Evolutionary conservation across 53 echinoderm and acorn worm species (phyloP), one percentile per base, ranked within the genome.

Genomic region (Paelopatides confundens): DNA sequence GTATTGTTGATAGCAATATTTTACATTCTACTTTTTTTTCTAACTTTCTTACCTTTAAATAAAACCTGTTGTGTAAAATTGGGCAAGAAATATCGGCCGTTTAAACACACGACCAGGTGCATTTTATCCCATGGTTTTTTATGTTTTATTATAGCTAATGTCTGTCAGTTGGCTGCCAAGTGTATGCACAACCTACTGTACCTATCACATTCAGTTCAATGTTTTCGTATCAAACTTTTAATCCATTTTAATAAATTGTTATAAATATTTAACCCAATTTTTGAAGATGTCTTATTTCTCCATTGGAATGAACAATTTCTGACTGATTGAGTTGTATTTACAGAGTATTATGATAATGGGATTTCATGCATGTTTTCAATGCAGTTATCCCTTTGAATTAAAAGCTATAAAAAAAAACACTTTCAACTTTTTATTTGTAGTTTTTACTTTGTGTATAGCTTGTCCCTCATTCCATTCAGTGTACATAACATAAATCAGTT

Each of bases 211-310:
- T 74, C 40, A 40, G 38, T 37, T 74, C n/a, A 14, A 74, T 74
- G 74, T 37, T 74, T 74, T 74, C 39, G 26, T 74, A 46, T 74
- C 46, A 39, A 58, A n/a, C 58, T 58, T 74, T 74, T 39, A 74
- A 74, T 74, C 74, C 69, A 69, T n/a, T 74, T 74, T 74, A 23
- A 40, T 74, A 74, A 74, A 74, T 47, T 74, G 74, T 74, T 74
- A 74, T 74, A 39, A 18, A 74, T 74, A 74, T 74, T 36, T 74
- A 74, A 21, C 69, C 69, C 33, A 68, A 74, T 39, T 39, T 39
- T 35, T 27, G 12, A 74, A 74, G 74, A 46, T 74, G 47, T 28
- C 12, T 74, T 9, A 39, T 74, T 14, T 39, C 46, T 40, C 6
- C 40, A 13, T 38, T 26, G 74, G 29, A 74, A 18, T 74, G 14